phyloP scores from a whole-genome alignment of 2,113 vertebrate species.

The Tragelaphus scriptus region DNA sequence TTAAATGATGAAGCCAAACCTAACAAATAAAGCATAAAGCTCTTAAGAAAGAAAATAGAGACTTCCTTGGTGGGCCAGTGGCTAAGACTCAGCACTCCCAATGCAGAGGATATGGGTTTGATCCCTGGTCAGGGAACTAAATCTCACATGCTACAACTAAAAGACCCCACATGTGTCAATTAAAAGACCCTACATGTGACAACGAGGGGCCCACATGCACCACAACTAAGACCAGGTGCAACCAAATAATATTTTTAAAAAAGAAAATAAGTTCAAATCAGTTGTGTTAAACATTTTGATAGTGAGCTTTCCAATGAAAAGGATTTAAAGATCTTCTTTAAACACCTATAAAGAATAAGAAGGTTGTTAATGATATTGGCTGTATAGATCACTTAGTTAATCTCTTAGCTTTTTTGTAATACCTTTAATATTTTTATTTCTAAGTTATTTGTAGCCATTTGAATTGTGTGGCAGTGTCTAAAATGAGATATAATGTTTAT shows the following conservation, averaged over 20 bases:
- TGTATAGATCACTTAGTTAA: background rate
- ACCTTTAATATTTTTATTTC: background rate
- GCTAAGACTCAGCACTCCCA: background rate
- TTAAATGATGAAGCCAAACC: slow-evolving; percentile 9
- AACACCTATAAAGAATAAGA: background rate
- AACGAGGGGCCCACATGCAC: background rate
- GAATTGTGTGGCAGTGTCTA: background rate
- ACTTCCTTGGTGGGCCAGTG: background rate
- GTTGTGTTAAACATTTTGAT: background rate
- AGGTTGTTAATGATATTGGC: background rate
- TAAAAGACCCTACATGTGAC: background rate
- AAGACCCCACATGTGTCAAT: background rate
- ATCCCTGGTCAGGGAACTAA: background rate
- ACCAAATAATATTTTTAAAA: background rate
- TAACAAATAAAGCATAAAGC: background rate
- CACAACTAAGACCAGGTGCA: background rate
- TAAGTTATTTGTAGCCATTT: background rate
- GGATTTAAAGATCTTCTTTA: background rate
- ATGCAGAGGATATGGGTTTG: background rate
- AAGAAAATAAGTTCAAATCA: background rate
- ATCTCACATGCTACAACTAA: background rate
- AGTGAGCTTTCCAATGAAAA: background rate
- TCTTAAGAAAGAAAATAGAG: background rate
- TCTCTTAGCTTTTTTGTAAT: background rate
- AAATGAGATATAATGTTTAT: background rate